Evolutionary conservation across 2,113 vertebrate genomes (phyloP).

Genomic region (Ameiurus melas): DNA sequence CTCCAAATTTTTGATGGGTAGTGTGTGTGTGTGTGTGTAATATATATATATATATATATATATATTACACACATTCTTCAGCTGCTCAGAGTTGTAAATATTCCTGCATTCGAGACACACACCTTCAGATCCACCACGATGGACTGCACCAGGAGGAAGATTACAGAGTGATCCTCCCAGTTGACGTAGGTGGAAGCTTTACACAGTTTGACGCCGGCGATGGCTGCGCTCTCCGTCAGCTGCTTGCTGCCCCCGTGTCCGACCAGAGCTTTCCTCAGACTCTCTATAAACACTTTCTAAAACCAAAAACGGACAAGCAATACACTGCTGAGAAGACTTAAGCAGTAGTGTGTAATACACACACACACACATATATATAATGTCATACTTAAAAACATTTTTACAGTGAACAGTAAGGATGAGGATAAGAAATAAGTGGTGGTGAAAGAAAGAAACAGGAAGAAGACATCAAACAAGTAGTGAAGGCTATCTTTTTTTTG

Average conservation of each 20-base stretch:
- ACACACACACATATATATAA: background rate
- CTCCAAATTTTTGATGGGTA: too few species aligned
- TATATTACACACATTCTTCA: too few species aligned
- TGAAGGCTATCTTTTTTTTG: background rate
- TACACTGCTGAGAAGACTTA: background rate
- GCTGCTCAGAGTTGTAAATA: background rate
- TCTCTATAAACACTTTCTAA: slow-evolving; percentile 95
- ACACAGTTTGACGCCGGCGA: slow-evolving; percentile 95
- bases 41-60: too few species aligned
- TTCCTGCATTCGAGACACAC: slow-evolving; percentile 34
- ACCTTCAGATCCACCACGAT: slow-evolving; percentile 98
- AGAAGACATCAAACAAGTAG: background rate
- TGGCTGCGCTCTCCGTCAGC: slow-evolving; percentile 93
- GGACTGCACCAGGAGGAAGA: slow-evolving; percentile 94
- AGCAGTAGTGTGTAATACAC: too few species aligned
- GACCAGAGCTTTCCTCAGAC: slow-evolving; percentile 87
- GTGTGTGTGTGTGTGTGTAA: background rate
- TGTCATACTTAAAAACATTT: background rate
- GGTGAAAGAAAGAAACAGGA: background rate
- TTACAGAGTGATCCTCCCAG: slow-evolving; percentile 97
- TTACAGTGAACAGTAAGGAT: too few species aligned
- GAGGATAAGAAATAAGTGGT: background rate
- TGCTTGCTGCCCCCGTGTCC: slow-evolving; percentile 90
- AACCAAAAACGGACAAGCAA: background rate
- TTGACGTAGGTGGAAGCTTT: slow-evolving; percentile 98